A percentile compares a stretch with the other conserved stretches of the same genome.
Evolutionary conservation across 2,797 vertebrate genomes (phyloP).

Genomic region (Dromococcyx pavoninus): DNA sequence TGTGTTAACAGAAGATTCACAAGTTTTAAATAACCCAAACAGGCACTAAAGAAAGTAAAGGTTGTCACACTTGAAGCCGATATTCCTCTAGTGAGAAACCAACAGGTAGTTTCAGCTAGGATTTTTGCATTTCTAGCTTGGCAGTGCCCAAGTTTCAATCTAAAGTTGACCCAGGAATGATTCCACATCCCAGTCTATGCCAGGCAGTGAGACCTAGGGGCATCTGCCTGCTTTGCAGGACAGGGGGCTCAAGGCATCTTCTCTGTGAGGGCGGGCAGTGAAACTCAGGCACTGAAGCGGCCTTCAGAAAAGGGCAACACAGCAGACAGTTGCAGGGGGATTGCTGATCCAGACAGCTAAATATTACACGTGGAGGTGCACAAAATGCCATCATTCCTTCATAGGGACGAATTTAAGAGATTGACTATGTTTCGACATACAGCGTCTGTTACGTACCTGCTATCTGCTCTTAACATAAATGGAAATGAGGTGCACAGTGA

Average conservation of each 20-base stretch:
- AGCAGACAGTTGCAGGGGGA: background rate
- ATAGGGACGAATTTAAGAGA: background rate
- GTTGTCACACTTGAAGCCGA: background rate
- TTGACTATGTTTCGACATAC: background rate
- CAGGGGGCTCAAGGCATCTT: rapidly evolving
- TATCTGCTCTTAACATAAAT: background rate
- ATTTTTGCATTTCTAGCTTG: background rate
- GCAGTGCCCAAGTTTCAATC: background rate
- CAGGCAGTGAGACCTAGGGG: background rate
- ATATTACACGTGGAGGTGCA: background rate
- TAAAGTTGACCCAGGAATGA: background rate
- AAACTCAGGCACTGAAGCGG: background rate
- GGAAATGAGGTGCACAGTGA: background rate
- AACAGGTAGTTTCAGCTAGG: background rate
- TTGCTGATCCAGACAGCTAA: background rate
- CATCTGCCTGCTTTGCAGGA: too few relatives aligned
- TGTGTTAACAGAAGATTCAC: background rate
- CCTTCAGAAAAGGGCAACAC: background rate
- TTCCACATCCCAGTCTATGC: background rate
- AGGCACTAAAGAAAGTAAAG: slow-evolving; percentile 45
- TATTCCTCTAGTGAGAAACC: slow-evolving; percentile 23
- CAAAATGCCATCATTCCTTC: rapidly evolving
- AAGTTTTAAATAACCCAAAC: slow-evolving; percentile 27
- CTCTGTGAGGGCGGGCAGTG: rapidly evolving
- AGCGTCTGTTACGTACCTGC: rapidly evolving